Evolutionary conservation across 2,888 invertebrate genomes (phyloP), one percentile per base, ranked within the genome.

Genomic region (Papilio elwesi): DNA sequence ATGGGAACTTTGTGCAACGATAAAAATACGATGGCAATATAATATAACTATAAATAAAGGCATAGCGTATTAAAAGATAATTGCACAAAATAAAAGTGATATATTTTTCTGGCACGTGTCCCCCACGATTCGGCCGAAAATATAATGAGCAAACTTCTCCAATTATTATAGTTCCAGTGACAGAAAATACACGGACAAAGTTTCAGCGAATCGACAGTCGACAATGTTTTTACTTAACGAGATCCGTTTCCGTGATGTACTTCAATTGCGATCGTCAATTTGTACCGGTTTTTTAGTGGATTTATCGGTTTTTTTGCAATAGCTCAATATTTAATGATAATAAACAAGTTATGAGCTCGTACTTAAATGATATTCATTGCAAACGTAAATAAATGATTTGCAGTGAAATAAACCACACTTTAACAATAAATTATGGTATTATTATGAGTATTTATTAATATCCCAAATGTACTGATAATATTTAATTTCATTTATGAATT

Each of bases 61-160:
- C 49, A 70, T 73, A 52, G 43, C 16, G 36, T 9, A 49, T 59
- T 53, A 47, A 66, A 52, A 12, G 51, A 73, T 65, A 69, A 66
- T 69, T 69, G 57, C 57, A 43, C 36, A 38, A 16, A 64, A 74
- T 64, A 68, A 68, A 68, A 64, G 11, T 48, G 52, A 53, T 68
- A 69, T 65, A 64, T 69, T 38, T 53, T 48, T 13, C 55, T 36
- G 64, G 62, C 51, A 74, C 70, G 67, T 57, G 62, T 62, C 70
- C 68, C 43, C 15, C 53, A 10, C 13, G 74, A 84, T 86, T 84
- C 82, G 86, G 80, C 83, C 86, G 76, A 89, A 88, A 90, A 90
- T 87, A 90, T 93, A 92, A 93, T 92, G 92, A 92, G 89, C 82
- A 84, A 93, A 93, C 79, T 92, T 93, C 88, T 82, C 91, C 92